Conservation (phyloP, 2,797 vertebrate species). For the Esox lucius region DNA sequence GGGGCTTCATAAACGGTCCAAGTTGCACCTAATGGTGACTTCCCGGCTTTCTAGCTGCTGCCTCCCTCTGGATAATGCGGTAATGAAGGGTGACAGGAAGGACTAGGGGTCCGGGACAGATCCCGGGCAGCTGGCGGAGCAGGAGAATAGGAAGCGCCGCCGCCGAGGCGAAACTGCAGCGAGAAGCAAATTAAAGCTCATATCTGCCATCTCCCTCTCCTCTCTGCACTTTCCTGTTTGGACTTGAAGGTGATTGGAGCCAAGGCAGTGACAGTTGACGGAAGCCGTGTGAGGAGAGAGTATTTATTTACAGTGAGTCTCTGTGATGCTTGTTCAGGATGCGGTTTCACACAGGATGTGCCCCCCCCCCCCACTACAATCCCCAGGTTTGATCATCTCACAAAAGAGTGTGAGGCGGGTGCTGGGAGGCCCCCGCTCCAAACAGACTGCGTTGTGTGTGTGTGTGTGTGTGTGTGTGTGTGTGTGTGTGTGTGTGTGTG, state of each 20-base stretch:
- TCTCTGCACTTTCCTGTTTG: conserved; percentile 97
- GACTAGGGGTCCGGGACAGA: conserved; percentile 84
- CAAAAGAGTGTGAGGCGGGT: conserved; percentile 66
- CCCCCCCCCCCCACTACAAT: conserved; percentile 70
- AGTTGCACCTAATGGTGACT: conserved; percentile 59
- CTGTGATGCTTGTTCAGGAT: conserved; percentile 97
- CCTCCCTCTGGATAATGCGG: conserved; percentile 69
- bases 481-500: too few relatives aligned
- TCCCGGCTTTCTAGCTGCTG: conserved; percentile 64
- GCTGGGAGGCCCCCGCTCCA: conserved; percentile 32
- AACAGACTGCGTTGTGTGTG: conserved; percentile 69
- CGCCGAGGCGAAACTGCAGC: conserved; percentile 84
- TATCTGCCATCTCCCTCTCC: conserved; percentile 93
- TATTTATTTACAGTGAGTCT: conserved; percentile 99
- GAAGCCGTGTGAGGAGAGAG: conserved; percentile 91
- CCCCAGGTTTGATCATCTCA: conserved; percentile 83
- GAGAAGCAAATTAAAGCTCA: conserved; percentile 94
- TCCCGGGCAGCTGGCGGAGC: conserved; percentile 85
- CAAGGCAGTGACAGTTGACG: conserved; percentile 96
- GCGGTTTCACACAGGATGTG: conserved; percentile 98
- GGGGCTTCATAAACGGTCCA: conserved; percentile 43
- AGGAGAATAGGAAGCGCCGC: conserved; percentile 82
- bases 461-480: too few relatives aligned
- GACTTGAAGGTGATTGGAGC: conserved; percentile 98
- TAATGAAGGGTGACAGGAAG: conserved; percentile 94